Percentiles rank a stretch among this genome's conserved stretches.
These are phyloP conservation scores for Epizoanthus fatuus DNA, from an alignment of 92 coral and sea anemone genomes.

Conservation along the genomic window DNA sequence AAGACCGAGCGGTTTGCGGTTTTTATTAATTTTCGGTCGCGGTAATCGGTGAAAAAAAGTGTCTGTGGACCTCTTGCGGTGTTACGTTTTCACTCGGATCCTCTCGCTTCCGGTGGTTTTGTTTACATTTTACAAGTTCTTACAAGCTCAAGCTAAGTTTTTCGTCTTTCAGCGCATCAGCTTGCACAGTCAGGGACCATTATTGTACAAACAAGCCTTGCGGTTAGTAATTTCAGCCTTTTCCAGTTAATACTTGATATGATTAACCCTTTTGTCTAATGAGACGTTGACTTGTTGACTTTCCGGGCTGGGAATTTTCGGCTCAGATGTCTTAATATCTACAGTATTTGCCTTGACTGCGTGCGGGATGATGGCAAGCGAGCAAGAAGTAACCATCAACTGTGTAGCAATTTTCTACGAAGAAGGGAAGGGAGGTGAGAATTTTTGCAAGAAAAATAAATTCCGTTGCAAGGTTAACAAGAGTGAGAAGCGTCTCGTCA, in stretches of 20 bases:
- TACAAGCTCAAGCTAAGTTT: neutral
- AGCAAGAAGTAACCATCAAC: no score
- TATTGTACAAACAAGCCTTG: neutral
- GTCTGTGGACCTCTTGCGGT: neutral
- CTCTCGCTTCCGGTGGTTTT: neutral
- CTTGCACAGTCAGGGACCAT: neutral
- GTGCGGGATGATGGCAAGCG: no score
- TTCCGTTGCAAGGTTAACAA: no score
- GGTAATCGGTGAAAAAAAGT: neutral
- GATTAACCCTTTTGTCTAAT: no score
- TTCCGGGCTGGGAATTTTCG: no score
- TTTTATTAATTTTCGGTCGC: neutral
- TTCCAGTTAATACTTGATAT: conserved; percentile 16
- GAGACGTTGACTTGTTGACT: no score
- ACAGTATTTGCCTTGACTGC: no score
- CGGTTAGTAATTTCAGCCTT: neutral
- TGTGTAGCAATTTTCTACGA: no score
- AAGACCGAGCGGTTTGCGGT: conserved; percentile 28
- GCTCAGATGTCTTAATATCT: no score
- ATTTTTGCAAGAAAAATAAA: no score
- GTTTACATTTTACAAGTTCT: neutral
- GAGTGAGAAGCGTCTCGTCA: no score
- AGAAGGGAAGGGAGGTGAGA: no score
- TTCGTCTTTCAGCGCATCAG: conserved; percentile 8
- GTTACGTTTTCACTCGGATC: neutral